Evolutionary conservation across 2,797 vertebrate genomes (phyloP), one percentile per base, ranked within the genome.

Genomic region (Lutjanus campechanus): DNA sequence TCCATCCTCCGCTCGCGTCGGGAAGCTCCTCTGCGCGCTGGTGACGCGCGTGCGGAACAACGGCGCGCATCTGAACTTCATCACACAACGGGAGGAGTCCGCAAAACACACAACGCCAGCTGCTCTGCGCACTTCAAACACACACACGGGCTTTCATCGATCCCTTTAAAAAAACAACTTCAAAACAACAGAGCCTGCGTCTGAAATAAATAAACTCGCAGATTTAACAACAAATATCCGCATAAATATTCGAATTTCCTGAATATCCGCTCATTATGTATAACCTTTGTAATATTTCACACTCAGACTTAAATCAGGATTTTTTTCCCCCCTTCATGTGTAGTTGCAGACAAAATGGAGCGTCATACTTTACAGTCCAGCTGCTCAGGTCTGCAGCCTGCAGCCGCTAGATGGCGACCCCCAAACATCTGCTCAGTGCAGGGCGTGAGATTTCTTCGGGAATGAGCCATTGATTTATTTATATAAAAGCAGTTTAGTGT

Each of bases 1-100:
- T 82, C 83, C 90, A 72, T 88, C 85, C 84, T 88, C 84, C 81
- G 63, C 47, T 81, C 74, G 82, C 83, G 83, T 90, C 76, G 68
- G 81, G 86, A 87, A 85, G 89, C 88, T 92, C 82, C 89, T 91
- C 81, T 89, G 87, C 43, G 90, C 74, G 80, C 81, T 13, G 85
- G 86, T 91, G 92, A 91, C 86, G 91, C 85, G 89, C 88, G 86
- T 65, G 76, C 85, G 78, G 85, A 82, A 86, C 83, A 86, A 83
- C 80, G 73, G 73, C 85, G 84, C 87, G 78, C 93, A 82, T 79
- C 85, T 84, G 86, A 94, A 94, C 91, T 94, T 93, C 88, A 90
- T 78, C 90, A 89, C 84, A 84, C 77, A 80, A 63, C 92, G 89
- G 93, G 92, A 92, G 92, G 94, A 93, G 93, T 88, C 91, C 90